These are phyloP conservation scores for Hyles euphorbiae DNA, from an alignment of 1,140 invertebrate species.

Conservation along the genomic window DNA sequence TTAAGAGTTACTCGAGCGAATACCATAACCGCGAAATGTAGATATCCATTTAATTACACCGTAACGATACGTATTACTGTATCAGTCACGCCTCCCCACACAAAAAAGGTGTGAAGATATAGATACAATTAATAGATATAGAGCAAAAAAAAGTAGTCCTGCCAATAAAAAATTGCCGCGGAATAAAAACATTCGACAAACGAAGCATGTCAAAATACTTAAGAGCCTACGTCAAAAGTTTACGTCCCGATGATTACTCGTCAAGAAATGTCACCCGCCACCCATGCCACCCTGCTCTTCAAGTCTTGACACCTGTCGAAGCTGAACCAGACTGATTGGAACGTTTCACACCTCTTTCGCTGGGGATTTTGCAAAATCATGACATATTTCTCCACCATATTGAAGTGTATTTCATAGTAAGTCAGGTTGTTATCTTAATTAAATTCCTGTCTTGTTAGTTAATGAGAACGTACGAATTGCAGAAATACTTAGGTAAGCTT, in stretches of 20 bases:
- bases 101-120: too few relatives aligned
- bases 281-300: constrained; percentile 11
- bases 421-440: too few relatives aligned
- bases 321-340: constrained; percentile 42
- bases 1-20: too few relatives aligned
- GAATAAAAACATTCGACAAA: neutral
- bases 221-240: constrained; percentile 20
- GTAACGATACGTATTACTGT: too few relatives aligned
- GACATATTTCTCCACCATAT: neutral
- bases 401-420: neutral
- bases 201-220: too few relatives aligned
- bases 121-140: neutral
- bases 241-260: constrained; percentile 31
- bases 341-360: neutral
- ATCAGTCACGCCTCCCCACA: too few relatives aligned
- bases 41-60: too few relatives aligned
- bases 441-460: too few relatives aligned
- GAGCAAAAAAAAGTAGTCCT: neutral
- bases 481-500: too few relatives aligned
- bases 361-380: constrained; percentile 3
- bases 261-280: constrained; percentile 25
- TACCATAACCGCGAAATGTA: too few relatives aligned
- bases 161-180: neutral
- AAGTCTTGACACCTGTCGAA: constrained; percentile 38
- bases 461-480: too few relatives aligned